Evolutionary conservation across 2,797 vertebrate genomes (phyloP).

Genomic region (Tapirus indicus): DNA sequence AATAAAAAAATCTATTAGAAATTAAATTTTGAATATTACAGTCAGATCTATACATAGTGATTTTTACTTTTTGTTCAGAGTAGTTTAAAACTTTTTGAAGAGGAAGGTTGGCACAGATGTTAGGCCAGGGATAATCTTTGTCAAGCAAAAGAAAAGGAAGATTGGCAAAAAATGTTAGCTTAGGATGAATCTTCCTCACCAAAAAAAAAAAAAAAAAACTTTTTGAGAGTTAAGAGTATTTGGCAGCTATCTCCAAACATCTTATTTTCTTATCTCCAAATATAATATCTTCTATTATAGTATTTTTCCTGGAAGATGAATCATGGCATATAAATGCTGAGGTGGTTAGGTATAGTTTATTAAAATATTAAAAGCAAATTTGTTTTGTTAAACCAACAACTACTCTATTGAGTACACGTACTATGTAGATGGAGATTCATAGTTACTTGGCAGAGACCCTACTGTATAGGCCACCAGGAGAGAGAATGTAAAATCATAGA

Average conservation of each 20-base stretch:
- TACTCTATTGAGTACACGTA: background rate
- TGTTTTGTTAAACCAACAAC: constrained; percentile 8
- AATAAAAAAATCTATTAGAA: constrained; percentile 13
- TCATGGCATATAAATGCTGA: background rate
- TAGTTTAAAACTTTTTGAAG: constrained; percentile 16
- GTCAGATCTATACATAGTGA: background rate
- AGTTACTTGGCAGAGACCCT: background rate
- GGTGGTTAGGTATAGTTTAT: background rate
- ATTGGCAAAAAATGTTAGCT: too few species aligned
- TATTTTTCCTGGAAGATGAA: background rate
- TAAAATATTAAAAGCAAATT: constrained; percentile 52
- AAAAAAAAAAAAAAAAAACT: too few species aligned
- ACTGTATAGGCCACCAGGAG: background rate
- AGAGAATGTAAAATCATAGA: background rate
- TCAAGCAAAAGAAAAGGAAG: too few species aligned
- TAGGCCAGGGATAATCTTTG: too few species aligned
- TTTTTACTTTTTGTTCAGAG: constrained; percentile 26
- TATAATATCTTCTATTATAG: background rate
- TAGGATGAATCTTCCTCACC: too few species aligned
- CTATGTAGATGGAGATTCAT: background rate
- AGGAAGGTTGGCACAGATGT: too few species aligned
- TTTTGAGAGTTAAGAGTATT: background rate
- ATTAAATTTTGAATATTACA: constrained; percentile 41
- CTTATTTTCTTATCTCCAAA: background rate
- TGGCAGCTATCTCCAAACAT: constrained; percentile 17